These are phyloP conservation scores for Drosophila kikkawai DNA, from an alignment of 1,140 invertebrate species.

Conservation along the genomic window DNA sequence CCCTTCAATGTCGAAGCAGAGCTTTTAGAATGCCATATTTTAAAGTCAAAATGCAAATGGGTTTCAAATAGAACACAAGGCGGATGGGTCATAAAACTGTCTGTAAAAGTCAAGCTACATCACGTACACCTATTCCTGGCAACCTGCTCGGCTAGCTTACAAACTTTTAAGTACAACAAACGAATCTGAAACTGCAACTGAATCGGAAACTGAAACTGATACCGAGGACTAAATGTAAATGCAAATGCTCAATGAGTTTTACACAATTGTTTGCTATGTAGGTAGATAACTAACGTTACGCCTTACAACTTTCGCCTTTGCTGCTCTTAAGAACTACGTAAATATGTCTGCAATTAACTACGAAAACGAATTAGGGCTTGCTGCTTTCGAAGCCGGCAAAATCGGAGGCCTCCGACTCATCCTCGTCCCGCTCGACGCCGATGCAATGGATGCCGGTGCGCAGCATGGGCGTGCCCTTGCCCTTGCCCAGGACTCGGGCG, in stretches of 20 bases:
- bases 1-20: neutral
- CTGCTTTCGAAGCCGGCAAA: conserved; percentile 63
- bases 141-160: conserved; percentile 21
- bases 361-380: conserved; percentile 62
- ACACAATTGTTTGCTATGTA: conserved; percentile 35
- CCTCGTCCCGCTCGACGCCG: conserved; percentile 84
- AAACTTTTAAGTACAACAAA: conserved; percentile 47
- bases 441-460: conserved; percentile 86
- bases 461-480: conserved; percentile 86
- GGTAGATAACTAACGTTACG: conserved; percentile 59
- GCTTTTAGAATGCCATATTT: neutral
- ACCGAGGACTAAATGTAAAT: conserved; percentile 26
- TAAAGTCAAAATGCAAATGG: conserved; percentile 12
- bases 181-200: conserved; percentile 25
- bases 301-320: conserved; percentile 1
- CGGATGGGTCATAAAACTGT: conserved; percentile 6
- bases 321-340: conserved; percentile 64
- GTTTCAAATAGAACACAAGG: neutral
- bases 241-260: conserved; percentile 49
- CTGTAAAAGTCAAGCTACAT: conserved; percentile 9
- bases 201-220: conserved; percentile 13
- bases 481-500: conserved; percentile 86
- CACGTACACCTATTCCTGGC: conserved; percentile 14
- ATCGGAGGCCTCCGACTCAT: conserved; percentile 83
- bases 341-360: conserved; percentile 66